These are phyloP conservation scores for Aphelenchoides fujianensis DNA, from an alignment of 1,140 invertebrate species.

Conservation along the genomic window DNA sequence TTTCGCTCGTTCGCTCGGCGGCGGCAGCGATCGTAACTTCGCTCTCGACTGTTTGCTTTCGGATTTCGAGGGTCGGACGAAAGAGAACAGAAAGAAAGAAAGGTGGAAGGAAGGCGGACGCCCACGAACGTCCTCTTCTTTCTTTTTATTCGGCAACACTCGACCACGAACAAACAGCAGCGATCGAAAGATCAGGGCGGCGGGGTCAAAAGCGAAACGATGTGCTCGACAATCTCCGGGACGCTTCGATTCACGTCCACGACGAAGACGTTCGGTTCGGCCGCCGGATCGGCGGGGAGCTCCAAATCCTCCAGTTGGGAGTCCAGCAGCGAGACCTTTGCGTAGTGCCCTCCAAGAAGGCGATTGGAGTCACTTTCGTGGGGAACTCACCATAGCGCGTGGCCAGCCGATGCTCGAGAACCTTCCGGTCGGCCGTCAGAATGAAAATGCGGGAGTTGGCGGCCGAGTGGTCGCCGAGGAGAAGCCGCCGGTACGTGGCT, in stretches of 20 bases:
- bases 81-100: background rate
- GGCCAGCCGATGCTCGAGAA: background rate
- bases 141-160: no score
- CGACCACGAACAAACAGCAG: no score
- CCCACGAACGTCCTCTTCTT: no score
- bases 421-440: background rate
- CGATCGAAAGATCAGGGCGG: background rate
- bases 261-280: background rate
- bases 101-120: no score
- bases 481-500: background rate
- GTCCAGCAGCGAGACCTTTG: background rate
- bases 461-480: background rate
- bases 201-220: background rate
- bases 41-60: no score
- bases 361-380: no score
- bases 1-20: no score
- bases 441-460: background rate
- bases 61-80: no score
- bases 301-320: background rate
- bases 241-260: background rate
- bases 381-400: background rate
- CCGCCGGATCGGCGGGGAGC: background rate
- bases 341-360: no score
- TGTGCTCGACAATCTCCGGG: background rate
- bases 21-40: no score